Conservation (phyloP, 2,888 invertebrate genomes). For the Bembecia ichneumoniformis region DNA sequence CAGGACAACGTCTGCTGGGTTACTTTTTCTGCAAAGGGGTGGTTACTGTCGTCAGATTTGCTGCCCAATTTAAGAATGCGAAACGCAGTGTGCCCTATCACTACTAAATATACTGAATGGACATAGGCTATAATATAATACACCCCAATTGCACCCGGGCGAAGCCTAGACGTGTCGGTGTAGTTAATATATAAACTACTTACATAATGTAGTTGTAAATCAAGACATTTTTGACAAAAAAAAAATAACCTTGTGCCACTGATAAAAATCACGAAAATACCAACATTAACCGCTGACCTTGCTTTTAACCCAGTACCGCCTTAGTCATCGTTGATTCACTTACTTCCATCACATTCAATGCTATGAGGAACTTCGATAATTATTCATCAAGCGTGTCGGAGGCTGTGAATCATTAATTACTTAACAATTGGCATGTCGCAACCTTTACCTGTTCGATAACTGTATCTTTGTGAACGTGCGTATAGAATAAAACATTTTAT, state of each 20-base stretch:
- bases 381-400: conserved; percentile 10
- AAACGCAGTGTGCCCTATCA: too few species aligned
- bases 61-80: too few species aligned
- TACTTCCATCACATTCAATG: conserved; percentile 15
- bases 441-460: not conserved
- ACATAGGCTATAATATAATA: too few species aligned
- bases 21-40: too few species aligned
- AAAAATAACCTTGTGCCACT: conserved; percentile 10
- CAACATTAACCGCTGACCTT: conserved; percentile 14
- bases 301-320: conserved; percentile 21
- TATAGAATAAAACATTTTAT: not conserved
- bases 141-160: too few species aligned
- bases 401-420: conserved; percentile 11
- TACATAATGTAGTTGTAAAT: not conserved
- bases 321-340: conserved; percentile 49
- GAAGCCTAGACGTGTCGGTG: too few species aligned
- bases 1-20: too few species aligned
- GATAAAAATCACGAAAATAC: not conserved
- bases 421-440: not conserved
- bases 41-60: too few species aligned
- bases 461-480: not conserved
- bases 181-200: too few species aligned
- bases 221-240: not conserved
- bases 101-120: too few species aligned
- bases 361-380: conserved; percentile 15